Conservation (phyloP, 2,888 invertebrate genomes). For the Euclidia mi region DNA sequence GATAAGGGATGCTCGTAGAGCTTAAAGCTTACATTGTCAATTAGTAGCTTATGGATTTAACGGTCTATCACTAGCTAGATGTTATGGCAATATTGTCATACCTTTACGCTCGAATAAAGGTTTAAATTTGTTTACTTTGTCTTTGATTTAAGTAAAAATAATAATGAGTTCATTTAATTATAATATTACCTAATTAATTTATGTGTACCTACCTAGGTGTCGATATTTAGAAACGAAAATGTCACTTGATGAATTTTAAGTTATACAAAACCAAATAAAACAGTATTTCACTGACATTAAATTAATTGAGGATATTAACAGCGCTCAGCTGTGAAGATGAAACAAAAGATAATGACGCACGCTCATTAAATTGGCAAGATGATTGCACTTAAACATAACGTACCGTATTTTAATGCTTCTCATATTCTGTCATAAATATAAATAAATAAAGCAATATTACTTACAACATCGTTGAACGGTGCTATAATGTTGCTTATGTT, state of each 20-base stretch:
- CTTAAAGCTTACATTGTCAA: no score
- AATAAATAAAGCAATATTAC: constrained; percentile 45
- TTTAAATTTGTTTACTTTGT: no score
- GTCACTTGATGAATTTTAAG: neutral
- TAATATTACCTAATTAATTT: no score
- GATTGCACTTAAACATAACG: constrained; percentile 31
- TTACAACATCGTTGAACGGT: constrained; percentile 72
- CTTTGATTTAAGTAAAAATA: no score
- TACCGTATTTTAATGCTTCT: constrained; percentile 21
- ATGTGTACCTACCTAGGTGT: no score
- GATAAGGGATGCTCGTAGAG: no score
- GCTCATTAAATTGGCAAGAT: constrained; percentile 24
- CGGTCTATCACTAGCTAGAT: no score
- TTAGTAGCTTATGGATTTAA: no score
- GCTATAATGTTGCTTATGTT: constrained; percentile 70
- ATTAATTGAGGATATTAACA: constrained; percentile 17
- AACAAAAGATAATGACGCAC: constrained; percentile 21
- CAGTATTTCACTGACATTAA: constrained; percentile 6
- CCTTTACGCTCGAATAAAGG: no score
- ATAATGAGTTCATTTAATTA: no score
- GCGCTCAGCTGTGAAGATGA: constrained; percentile 30
- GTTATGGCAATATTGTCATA: no score
- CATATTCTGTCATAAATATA: constrained; percentile 24
- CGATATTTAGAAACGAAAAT: no score
- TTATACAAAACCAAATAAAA: neutral